Base-by-base conservation (phyloP, 2,888 invertebrate genomes). In the Chydorus sphaericus region DNA sequence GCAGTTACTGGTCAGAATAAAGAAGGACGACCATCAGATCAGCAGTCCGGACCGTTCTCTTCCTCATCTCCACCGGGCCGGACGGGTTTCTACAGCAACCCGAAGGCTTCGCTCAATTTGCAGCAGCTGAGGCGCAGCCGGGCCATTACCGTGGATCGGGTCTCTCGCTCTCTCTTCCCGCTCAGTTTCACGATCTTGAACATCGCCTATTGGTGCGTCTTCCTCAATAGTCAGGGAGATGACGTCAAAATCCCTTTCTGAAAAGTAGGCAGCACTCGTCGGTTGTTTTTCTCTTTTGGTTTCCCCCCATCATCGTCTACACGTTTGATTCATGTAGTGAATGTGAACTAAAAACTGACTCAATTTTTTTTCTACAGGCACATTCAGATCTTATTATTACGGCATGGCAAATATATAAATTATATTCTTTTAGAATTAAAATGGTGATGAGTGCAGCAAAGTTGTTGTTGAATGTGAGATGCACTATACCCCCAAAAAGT, bases 111-210 rank as follows among this genome's bases (percentile, higher is more conserved):
- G 29, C 31, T 48, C 33, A 55, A 29, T 20, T 36, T 54, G 29
- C 56, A 57, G 28, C 55, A 56, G 44, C 16, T 57, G 37, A 31
- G 62, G 50, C 57, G 64, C 29, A 59, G 62, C 23, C 52, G 62
- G 52, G 65, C 65, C 3, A 58, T 84, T 59, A 79, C 81, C 66
- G 80, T 84, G 59, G 83, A 84, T 67, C 74, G 81, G 56, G 77
- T 80, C 62, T 83, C 83, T 4, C 72, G 83, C 44, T 75, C 82
- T 54, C 78, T 81, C 64, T 84, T 84, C 65, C 83, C 83, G 2
- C 74, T 80, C 52, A 71, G 82, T 48, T 83, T 83, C 65, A 73
- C 81, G 57, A 69, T 80, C 57, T 72, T 83, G 49, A 83, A 83
- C 67, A 72, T 75, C 60, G 78, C 80, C 61, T 83, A 83, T 66